These are phyloP conservation scores for Procapra przewalskii DNA, from an alignment of 2,113 vertebrate genomes.

Conservation along the genomic window DNA sequence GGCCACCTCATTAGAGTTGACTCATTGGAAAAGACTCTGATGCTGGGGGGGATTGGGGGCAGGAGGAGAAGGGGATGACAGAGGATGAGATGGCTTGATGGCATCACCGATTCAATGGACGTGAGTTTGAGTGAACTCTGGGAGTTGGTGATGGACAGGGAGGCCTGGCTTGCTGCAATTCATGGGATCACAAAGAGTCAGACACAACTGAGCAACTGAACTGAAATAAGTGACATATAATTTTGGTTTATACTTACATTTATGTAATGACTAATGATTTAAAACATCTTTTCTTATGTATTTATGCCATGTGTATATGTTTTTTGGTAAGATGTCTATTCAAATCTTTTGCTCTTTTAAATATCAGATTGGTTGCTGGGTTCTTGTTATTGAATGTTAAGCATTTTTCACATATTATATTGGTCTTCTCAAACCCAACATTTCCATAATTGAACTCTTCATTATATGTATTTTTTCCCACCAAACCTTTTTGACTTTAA, in stretches of 20 bases:
- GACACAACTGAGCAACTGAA: too few relatives aligned
- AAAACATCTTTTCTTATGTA: not conserved
- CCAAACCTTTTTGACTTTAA: not conserved
- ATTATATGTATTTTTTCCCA: not conserved
- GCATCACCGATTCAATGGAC: rapidly evolving
- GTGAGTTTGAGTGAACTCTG: rapidly evolving
- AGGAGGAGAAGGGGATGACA: too few relatives aligned
- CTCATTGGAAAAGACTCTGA: too few relatives aligned
- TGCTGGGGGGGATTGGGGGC: too few relatives aligned
- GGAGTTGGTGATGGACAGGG: too few relatives aligned
- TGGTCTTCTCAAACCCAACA: not conserved
- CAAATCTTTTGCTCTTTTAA: not conserved
- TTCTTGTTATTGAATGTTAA: not conserved
- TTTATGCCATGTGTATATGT: not conserved
- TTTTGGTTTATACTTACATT: not conserved
- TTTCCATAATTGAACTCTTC: not conserved
- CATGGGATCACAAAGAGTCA: too few relatives aligned
- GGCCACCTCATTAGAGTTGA: too few relatives aligned
- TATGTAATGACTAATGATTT: not conserved
- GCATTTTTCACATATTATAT: not conserved
- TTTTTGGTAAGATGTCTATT: not conserved
- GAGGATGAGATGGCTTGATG: too few relatives aligned
- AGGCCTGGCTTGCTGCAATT: too few relatives aligned
- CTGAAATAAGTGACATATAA: not conserved
- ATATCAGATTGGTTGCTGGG: not conserved